These are phyloP conservation scores for Mythimna loreyi DNA, from an alignment of 2,888 invertebrate species.

Conservation along the genomic window DNA sequence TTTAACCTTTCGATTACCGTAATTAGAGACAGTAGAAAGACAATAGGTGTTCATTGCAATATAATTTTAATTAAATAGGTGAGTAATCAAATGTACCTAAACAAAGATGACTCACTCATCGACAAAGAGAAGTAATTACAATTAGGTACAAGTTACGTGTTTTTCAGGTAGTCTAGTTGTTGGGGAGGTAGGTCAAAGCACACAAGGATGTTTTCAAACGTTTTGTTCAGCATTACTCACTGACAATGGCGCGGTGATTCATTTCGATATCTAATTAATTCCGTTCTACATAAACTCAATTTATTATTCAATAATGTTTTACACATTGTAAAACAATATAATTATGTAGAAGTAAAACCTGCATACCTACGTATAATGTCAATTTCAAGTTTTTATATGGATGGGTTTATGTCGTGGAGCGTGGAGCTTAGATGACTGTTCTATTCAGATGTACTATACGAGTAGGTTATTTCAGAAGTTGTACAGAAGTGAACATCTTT, in stretches of 20 bases:
- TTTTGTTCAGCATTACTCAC: slow-evolving; percentile 35
- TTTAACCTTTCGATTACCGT: too few species aligned
- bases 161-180: background rate
- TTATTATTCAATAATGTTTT: slow-evolving; percentile 8
- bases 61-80: too few species aligned
- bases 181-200: too few species aligned
- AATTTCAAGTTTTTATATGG: background rate
- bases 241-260: slow-evolving; percentile 26
- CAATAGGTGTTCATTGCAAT: too few species aligned
- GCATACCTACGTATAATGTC: background rate
- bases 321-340: background rate
- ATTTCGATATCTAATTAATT: slow-evolving; percentile 21
- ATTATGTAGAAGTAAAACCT: background rate
- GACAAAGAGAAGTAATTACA: background rate
- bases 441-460: too few species aligned
- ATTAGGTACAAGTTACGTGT: background rate
- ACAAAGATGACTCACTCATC: background rate
- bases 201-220: slow-evolving; percentile 20
- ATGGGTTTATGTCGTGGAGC: background rate
- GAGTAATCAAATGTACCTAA: background rate
- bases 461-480: background rate
- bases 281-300: background rate
- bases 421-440: background rate
- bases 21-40: too few species aligned
- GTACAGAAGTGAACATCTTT: too few species aligned